Evolutionary conservation across 2,113 vertebrate genomes (phyloP), one percentile per base, ranked within the genome.

Genomic region (Capreolus pygargus): DNA sequence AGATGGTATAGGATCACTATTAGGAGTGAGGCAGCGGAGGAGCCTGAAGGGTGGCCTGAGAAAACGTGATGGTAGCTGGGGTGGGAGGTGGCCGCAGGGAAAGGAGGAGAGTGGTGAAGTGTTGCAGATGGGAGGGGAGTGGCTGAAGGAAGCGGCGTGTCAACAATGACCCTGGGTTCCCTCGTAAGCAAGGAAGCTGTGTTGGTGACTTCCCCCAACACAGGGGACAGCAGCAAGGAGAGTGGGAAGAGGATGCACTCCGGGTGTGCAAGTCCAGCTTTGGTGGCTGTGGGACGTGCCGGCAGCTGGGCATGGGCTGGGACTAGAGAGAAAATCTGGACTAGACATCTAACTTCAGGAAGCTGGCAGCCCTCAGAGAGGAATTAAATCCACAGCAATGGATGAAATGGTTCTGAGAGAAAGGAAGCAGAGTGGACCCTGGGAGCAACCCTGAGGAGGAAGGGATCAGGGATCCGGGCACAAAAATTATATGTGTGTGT

Each of bases 251-350:
- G 7, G 2, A 36, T 54, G 17, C 8, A n/a, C 78, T 92, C 47
- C 57, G 3, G 12, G 30, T 87, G 94, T 58, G 17, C 52, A 64
- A 57, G 82, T 57, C 54, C 47, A 58, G 50, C 57, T 58, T 82
- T 39, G 8, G 54, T 54, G 47, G 67, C 47, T 7, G 1, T 43
- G 91, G 64, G 61, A 92, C 78, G 45, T 47, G 54, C 12, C 45
- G 39, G 61, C 91, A 85, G 67, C 36, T 57, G 67, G 82, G 45
- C 93, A 81, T 57, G 76, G 67, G 39, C 57, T 86, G 64, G 86
- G 86, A 86, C 25, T 82, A 82, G 82, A 86, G 70, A 95, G 97
- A 92, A 82, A 94, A 60, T 36, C 52, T 86, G 67, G 30, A 28
- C 39, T 30, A 43, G 67, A 86, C 86, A 89, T 45, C 52, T 45